Base-by-base conservation (phyloP, 2,113 vertebrate genomes). In the Accipiter virgatus region DNA sequence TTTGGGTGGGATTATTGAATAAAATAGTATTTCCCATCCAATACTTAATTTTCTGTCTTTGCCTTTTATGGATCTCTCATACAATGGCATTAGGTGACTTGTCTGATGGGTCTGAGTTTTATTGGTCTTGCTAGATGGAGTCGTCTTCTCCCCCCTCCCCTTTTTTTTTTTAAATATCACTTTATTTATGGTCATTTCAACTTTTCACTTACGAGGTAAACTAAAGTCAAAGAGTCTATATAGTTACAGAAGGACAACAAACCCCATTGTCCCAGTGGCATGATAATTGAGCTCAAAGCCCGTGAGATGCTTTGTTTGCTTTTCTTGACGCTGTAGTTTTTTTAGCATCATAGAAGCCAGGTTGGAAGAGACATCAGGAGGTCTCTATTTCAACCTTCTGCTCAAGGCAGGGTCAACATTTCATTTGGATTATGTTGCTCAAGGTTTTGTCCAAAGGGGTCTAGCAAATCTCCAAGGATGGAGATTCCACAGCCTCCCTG, bases 1-100 rank as follows among this genome's bases (percentile, higher is more conserved):
- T 92, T 90, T 81, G 66, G 68, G 58, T 56, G 50, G 16, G 25
- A 67, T 68, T 91, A 27, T 70, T 92, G 65, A 82, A 50, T 79
- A 79, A 88, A 81, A 62, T 45, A 58, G 2, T 32, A 71, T 92
- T 95, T 97, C 61, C 48, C 40, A 71, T 78, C 71, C 47, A 48
- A 2, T 73, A 70, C n/a, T 23, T 61, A 58, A 43, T 40, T 89
- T 19, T 50, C 50, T 38, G 25, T 31, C 14, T 88, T 96, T 66
- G 45, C 40, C 42, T 79, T 92, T 85, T 91, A 29, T 90, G 81
- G 45, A n/a, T 68, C 66, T 94, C 38, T 83, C 56, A 36, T 66
- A 42, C 31, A 6, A 26, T 94, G 17, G 12, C 10, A 62, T 95
- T 90, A 86, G 68, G 47, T 90, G 86, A 52, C 11, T 95, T 62